A percentile compares a stretch with the other conserved stretches of the same genome.
phyloP scores from a whole-genome alignment of 2,888 invertebrate genomes.

The Seira musarum region DNA sequence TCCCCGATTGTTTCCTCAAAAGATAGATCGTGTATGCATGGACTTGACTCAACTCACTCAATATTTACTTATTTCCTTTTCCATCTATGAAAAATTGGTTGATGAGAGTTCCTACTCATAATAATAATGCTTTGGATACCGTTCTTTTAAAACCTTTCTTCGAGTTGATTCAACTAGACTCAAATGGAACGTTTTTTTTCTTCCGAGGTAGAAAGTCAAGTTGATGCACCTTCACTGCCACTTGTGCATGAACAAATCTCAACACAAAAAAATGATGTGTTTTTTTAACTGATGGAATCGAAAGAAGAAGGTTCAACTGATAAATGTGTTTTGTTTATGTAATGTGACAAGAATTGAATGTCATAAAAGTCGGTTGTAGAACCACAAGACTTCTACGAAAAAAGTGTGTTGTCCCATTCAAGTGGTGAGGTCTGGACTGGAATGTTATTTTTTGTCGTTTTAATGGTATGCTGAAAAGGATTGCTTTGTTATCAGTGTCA shows the following conservation, averaged over 20 bases:
- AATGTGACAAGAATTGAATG: slow-evolving; percentile 57
- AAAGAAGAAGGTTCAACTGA: slow-evolving; percentile 30
- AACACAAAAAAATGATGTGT: not conserved
- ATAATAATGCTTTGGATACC: not conserved
- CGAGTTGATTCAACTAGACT: no score
- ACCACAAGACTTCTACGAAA: slow-evolving; percentile 41
- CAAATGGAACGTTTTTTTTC: not conserved
- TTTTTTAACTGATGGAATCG: slow-evolving; percentile 21
- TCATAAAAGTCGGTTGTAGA: slow-evolving; percentile 36
- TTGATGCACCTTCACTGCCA: slow-evolving; percentile 39
- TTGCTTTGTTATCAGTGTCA: slow-evolving; percentile 25
- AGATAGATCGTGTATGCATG: not conserved
- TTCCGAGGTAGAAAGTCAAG: slow-evolving; percentile 27
- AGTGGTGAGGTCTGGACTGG: slow-evolving; percentile 28
- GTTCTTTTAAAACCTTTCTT: not conserved
- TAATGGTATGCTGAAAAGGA: no score
- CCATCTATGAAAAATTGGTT: not conserved
- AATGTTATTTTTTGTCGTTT: slow-evolving; percentile 14
- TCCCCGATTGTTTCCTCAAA: slow-evolving; percentile 62
- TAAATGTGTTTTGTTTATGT: slow-evolving; percentile 53
- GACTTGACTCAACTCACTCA: no score
- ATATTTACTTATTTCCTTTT: slow-evolving; percentile 41
- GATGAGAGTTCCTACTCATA: not conserved
- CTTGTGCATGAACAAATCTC: slow-evolving; percentile 58
- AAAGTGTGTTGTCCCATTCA: slow-evolving; percentile 47